Evolutionary conservation across 1,140 invertebrate species (phyloP).

Genomic region (Drosophila nigrodunni): DNA sequence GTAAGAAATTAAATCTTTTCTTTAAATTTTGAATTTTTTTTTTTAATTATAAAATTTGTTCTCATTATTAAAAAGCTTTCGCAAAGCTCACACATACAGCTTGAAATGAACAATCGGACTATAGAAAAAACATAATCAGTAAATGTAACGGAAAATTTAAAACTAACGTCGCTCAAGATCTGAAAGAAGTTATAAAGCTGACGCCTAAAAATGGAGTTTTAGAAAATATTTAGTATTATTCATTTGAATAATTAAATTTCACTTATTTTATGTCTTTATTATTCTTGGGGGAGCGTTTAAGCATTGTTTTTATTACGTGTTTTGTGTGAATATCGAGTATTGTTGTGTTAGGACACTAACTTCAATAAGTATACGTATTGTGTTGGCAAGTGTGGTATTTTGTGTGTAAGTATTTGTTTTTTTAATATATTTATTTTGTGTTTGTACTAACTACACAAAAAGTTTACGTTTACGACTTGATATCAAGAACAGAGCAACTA

Average conservation of each 20-base stretch:
- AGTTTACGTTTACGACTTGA: constrained; percentile 52
- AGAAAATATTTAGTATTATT: constrained; percentile 46
- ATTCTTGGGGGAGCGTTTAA: constrained; percentile 22
- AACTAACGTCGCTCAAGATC: constrained; percentile 23
- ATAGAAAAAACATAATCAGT: constrained; percentile 11
- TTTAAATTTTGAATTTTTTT: background rate
- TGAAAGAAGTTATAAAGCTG: constrained; percentile 41
- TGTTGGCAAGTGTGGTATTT: constrained; percentile 1
- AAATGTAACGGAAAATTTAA: constrained; percentile 8
- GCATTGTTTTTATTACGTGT: constrained; percentile 19
- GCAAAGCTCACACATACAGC: background rate
- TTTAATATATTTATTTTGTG: constrained; percentile 29
- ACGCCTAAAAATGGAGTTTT: constrained; percentile 44
- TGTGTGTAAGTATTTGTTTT: constrained; percentile 17
- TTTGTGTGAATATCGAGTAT: constrained; percentile 2
- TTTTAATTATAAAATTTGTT: too few relatives aligned
- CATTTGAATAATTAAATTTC: constrained; percentile 17
- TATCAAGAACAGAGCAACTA: constrained; percentile 51
- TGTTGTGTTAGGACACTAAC: constrained; percentile 5
- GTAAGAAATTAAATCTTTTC: background rate
- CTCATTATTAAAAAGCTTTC: too few relatives aligned
- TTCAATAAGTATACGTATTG: constrained; percentile 12
- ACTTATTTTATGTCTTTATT: constrained; percentile 19
- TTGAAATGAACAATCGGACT: background rate
- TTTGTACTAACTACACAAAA: constrained; percentile 50